A percentile compares a stretch with the other conserved stretches of the same genome.
phyloP scores from a whole-genome alignment of 2,113 vertebrate species.

The Prunella fulvescens region DNA sequence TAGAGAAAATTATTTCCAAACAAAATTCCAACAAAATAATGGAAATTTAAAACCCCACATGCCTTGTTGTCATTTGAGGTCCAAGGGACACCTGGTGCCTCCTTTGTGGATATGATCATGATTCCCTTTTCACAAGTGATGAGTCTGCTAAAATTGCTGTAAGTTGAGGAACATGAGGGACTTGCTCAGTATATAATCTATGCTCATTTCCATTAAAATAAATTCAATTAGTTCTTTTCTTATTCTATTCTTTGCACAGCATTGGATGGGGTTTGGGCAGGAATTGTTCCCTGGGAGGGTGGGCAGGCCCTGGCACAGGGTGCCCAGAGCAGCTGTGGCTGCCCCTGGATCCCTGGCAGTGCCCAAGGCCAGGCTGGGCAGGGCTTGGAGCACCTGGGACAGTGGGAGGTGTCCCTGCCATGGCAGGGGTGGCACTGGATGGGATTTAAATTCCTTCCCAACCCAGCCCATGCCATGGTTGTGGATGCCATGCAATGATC shows the following conservation, averaged over 20 bases:
- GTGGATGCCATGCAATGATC: background rate
- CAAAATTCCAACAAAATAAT: background rate
- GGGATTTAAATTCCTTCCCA: background rate
- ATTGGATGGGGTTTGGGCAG: background rate
- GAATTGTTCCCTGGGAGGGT: background rate
- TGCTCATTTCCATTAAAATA: background rate
- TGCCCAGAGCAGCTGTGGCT: background rate
- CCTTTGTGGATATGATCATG: background rate
- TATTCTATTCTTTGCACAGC: background rate
- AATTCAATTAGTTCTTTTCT: background rate
- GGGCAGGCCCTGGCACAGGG: background rate
- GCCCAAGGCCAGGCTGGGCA: background rate
- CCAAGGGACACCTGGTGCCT: background rate
- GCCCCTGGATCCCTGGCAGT: background rate
- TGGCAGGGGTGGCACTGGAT: background rate
- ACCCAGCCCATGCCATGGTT: background rate
- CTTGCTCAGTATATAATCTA: background rate
- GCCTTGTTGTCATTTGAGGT: background rate
- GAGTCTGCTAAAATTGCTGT: background rate
- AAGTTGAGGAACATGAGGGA: background rate
- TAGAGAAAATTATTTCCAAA: too few relatives aligned
- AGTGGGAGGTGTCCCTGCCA: background rate
- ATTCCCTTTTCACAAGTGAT: background rate
- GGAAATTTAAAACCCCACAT: fast-evolving
- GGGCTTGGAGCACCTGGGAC: background rate